Percentiles rank a stretch among this genome's conserved stretches.
Conservation (phyloP, 2,113 vertebrate genomes). For the Leptobrachium leishanense region DNA sequence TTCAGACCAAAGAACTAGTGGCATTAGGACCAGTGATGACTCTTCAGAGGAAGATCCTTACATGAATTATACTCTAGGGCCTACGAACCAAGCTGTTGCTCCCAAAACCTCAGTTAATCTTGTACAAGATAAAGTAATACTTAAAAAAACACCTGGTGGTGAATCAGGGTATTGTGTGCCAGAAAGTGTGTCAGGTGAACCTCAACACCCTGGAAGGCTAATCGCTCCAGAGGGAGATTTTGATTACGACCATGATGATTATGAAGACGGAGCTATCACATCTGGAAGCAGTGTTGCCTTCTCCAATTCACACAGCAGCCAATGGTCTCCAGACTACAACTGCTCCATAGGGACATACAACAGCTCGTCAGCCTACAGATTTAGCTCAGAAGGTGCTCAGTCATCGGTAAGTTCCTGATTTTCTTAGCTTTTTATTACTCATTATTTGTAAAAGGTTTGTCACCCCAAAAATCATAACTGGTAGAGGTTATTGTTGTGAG, state of each 20-base stretch:
- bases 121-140: constrained; percentile 57
- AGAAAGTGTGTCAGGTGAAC: constrained; percentile 64
- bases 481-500: too few relatives aligned
- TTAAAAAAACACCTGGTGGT: constrained; percentile 68
- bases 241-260: constrained; percentile 87
- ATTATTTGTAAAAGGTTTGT: too few relatives aligned
- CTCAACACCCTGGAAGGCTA: constrained; percentile 71
- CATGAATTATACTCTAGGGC: constrained; percentile 82
- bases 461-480: too few relatives aligned
- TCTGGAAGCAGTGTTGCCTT: constrained; percentile 86
- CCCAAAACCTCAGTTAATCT: constrained; percentile 57
- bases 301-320: constrained; percentile 80
- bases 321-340: constrained; percentile 89
- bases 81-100: constrained; percentile 58
- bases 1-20: constrained; percentile 93
- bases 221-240: constrained; percentile 87
- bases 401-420: constrained; percentile 81
- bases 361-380: constrained; percentile 88
- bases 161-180: constrained; percentile 78
- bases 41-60: constrained; percentile 97
- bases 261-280: constrained; percentile 83
- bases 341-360: constrained; percentile 90
- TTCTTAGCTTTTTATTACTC: not conserved
- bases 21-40: constrained; percentile 93
- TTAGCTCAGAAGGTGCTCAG: constrained; percentile 92